phyloP scores from a whole-genome alignment of 2,113 vertebrate genomes.

The Dicrurus megarhynchus region DNA sequence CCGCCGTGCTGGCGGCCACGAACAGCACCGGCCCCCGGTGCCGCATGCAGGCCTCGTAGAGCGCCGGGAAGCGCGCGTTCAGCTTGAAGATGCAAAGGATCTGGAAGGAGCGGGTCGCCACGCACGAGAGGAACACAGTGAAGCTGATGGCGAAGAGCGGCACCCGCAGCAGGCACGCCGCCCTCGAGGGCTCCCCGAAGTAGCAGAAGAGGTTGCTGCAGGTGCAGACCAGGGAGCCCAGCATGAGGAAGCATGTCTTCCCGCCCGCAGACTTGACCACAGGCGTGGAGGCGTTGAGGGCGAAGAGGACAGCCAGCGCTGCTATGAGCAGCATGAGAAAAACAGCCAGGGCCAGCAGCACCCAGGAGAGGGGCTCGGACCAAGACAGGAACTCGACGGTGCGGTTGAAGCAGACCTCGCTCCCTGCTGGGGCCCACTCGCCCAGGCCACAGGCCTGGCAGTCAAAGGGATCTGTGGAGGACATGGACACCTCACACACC shows the following conservation, averaged over 20 bases:
- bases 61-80: conserved; percentile 68
- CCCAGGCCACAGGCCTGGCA: conserved; percentile 74
- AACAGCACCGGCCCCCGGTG: conserved; percentile 73
- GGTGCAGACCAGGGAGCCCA: conserved; percentile 74
- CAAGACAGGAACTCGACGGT: conserved; percentile 70
- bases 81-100: conserved; percentile 87
- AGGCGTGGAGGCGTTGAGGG: conserved; percentile 72
- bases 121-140: conserved; percentile 78
- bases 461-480: conserved; percentile 57
- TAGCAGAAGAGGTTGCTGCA: conserved; percentile 76
- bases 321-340: conserved; percentile 59
- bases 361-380: conserved; percentile 60
- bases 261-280: conserved; percentile 86
- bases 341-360: conserved; percentile 34
- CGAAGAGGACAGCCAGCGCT: conserved; percentile 71
- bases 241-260: conserved; percentile 81
- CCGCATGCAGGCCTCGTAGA: conserved; percentile 77
- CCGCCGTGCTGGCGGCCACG: conserved; percentile 39
- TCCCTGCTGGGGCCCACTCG: conserved; percentile 77
- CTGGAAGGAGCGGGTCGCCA: conserved; percentile 83
- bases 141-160: conserved; percentile 72
- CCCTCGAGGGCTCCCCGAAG: conserved; percentile 72
- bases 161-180: conserved; percentile 68
- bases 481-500: background rate
- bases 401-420: conserved; percentile 72